Percentiles rank a stretch among this genome's conserved stretches.
These are phyloP conservation scores for Drosophila asahinai DNA, from an alignment of 1,140 invertebrate genomes.

Conservation along the genomic window DNA sequence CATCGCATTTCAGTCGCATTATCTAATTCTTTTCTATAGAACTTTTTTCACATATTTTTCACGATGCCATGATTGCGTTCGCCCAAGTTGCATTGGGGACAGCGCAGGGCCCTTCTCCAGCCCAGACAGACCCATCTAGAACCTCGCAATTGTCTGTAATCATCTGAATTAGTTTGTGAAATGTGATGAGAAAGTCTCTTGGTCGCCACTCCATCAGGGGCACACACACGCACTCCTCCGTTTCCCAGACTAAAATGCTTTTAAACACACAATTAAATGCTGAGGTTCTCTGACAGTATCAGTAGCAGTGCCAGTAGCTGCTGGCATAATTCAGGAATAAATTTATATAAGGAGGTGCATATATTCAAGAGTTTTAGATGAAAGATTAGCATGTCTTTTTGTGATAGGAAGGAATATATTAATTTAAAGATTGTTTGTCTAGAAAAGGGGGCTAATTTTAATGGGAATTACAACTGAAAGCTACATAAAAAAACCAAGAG, in stretches of 20 bases:
- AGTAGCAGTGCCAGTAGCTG: slow-evolving; percentile 28
- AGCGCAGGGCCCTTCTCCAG: slow-evolving; percentile 26
- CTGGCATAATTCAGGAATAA: slow-evolving; percentile 22
- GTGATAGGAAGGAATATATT: background rate
- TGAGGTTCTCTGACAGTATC: slow-evolving; percentile 14
- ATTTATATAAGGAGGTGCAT: slow-evolving; percentile 14
- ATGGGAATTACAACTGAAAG: background rate
- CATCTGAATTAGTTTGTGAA: slow-evolving; percentile 72
- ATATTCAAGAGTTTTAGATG: slow-evolving; percentile 11
- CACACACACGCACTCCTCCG: slow-evolving; percentile 34
- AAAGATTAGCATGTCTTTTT: background rate
- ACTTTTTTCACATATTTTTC: slow-evolving; percentile 49
- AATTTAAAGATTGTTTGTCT: background rate
- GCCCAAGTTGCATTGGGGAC: slow-evolving; percentile 36
- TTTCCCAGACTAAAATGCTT: slow-evolving; percentile 49
- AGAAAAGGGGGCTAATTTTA: background rate
- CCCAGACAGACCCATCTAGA: slow-evolving; percentile 32
- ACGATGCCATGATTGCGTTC: slow-evolving; percentile 58
- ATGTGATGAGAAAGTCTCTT: slow-evolving; percentile 66
- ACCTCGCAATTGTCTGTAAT: slow-evolving; percentile 57
- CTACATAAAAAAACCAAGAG: too few relatives aligned
- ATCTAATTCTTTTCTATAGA: slow-evolving; percentile 71
- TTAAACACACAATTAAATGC: slow-evolving; percentile 61
- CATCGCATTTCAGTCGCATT: slow-evolving; percentile 79
- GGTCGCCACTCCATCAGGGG: slow-evolving; percentile 18